Percentiles rank a stretch among this genome's conserved stretches.
Evolutionary conservation across 1,140 invertebrate species (phyloP).

Genomic region (Plodia interpunctella): DNA sequence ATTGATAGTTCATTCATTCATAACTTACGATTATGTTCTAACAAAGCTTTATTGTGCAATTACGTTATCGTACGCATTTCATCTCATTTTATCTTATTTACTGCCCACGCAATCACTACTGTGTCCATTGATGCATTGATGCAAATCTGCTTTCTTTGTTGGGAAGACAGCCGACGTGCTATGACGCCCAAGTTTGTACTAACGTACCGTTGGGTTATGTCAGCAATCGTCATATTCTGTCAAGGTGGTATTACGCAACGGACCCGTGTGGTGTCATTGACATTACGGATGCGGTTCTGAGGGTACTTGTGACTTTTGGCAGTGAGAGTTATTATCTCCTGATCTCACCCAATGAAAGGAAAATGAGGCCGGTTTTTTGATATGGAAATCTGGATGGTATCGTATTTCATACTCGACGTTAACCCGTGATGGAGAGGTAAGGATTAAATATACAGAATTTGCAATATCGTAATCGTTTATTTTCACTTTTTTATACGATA

Average conservation of each 20-base stretch:
- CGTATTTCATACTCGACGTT: conserved; percentile 1
- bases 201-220: conserved; percentile 37
- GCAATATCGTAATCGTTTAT: not conserved
- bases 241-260: conserved; percentile 69
- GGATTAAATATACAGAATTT: not conserved
- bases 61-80: conserved; percentile 63
- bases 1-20: conserved; percentile 51
- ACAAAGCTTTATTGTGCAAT: conserved; percentile 70
- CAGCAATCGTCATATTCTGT: conserved; percentile 52
- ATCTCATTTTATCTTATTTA: conserved; percentile 42
- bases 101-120: conserved; percentile 18
- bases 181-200: conserved; percentile 26
- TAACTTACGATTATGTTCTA: conserved; percentile 41
- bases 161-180: conserved; percentile 17
- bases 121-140: conserved; percentile 9
- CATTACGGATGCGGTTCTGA: conserved; percentile 53
- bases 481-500: not conserved
- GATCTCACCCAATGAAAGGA: conserved; percentile 6
- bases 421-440: not conserved
- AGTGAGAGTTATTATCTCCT: conserved; percentile 42
- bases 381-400: not conserved
- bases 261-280: conserved; percentile 68
- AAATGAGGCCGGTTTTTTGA: conserved; percentile 5
- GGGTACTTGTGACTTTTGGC: conserved; percentile 41
- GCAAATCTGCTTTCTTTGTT: not conserved